Conservation (phyloP, 2,113 vertebrate genomes). For the Brevimyrus niger region DNA sequence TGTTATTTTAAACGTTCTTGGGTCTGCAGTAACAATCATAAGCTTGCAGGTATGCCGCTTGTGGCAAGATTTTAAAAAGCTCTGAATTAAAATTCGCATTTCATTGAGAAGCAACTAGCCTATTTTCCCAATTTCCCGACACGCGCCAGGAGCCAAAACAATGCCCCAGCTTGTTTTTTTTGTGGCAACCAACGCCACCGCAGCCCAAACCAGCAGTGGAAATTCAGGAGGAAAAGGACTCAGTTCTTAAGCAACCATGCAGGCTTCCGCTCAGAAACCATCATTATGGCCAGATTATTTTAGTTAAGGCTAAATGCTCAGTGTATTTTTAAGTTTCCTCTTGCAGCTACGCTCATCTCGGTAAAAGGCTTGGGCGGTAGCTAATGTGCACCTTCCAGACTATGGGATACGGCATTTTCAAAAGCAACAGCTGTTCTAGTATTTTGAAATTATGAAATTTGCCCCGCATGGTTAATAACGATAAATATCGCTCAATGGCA, state of each 20-base stretch:
- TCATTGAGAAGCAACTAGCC: slow-evolving; percentile 23
- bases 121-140: slow-evolving; percentile 7
- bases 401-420: background rate
- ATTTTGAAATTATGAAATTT: background rate
- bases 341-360: background rate
- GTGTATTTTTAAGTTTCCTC: background rate
- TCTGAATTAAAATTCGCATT: slow-evolving; percentile 3
- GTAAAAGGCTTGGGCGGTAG: background rate
- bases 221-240: slow-evolving; percentile 12
- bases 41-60: background rate
- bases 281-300: slow-evolving; percentile 18
- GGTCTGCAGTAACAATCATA: background rate
- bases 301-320: background rate
- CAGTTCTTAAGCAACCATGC: slow-evolving; percentile 6
- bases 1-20: background rate
- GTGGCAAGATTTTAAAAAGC: background rate
- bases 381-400: background rate
- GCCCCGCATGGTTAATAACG: background rate
- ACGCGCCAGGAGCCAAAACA: background rate
- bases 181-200: background rate
- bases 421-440: background rate
- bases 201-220: slow-evolving; percentile 4
- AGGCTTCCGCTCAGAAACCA: slow-evolving; percentile 16
- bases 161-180: background rate
- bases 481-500: background rate